These are phyloP conservation scores for Lucilia sericata DNA, from an alignment of 1,140 invertebrate species.

Conservation along the genomic window DNA sequence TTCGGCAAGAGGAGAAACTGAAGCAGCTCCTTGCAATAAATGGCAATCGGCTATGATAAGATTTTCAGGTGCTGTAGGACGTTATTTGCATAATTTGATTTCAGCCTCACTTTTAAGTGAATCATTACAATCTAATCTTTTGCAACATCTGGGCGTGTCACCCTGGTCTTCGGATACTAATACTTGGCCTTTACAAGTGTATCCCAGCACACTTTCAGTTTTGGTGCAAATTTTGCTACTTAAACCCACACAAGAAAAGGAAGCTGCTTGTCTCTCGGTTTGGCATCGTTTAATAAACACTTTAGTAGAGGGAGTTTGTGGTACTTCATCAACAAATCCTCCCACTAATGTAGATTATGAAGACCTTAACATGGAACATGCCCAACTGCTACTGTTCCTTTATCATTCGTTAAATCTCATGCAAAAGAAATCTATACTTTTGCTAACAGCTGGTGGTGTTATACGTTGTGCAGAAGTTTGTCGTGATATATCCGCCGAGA, in stretches of 20 bases:
- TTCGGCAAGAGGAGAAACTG: slow-evolving; percentile 61
- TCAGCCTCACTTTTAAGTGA: slow-evolving; percentile 78
- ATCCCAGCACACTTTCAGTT: slow-evolving; percentile 86
- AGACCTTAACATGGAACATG: slow-evolving; percentile 96
- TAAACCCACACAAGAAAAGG: slow-evolving; percentile 86
- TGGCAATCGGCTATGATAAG: slow-evolving; percentile 66
- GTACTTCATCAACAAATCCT: slow-evolving; percentile 46
- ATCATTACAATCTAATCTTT: slow-evolving; percentile 77
- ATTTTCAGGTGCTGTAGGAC: slow-evolving; percentile 65
- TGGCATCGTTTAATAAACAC: slow-evolving; percentile 91
- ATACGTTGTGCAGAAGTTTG: slow-evolving; percentile 77
- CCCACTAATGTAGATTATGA: slow-evolving; percentile 59
- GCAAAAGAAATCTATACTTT: slow-evolving; percentile 95
- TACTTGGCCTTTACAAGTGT: slow-evolving; percentile 86
- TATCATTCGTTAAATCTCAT: slow-evolving; percentile 95
- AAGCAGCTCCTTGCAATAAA: slow-evolving; percentile 50
- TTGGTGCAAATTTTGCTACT: slow-evolving; percentile 79
- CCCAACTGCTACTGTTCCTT: slow-evolving; percentile 91
- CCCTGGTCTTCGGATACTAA: slow-evolving; percentile 76
- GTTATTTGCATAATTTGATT: slow-evolving; percentile 75
- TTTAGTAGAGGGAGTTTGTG: slow-evolving; percentile 81
- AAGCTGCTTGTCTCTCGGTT: slow-evolving; percentile 88
- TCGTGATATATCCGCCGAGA: slow-evolving; percentile 67
- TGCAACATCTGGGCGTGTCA: slow-evolving; percentile 82
- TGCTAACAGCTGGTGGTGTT: slow-evolving; percentile 79